A percentile compares a stretch with the other conserved stretches of the same genome.
Evolutionary conservation across 2,113 vertebrate species (phyloP).

Genomic region (Mastomys coucha): DNA sequence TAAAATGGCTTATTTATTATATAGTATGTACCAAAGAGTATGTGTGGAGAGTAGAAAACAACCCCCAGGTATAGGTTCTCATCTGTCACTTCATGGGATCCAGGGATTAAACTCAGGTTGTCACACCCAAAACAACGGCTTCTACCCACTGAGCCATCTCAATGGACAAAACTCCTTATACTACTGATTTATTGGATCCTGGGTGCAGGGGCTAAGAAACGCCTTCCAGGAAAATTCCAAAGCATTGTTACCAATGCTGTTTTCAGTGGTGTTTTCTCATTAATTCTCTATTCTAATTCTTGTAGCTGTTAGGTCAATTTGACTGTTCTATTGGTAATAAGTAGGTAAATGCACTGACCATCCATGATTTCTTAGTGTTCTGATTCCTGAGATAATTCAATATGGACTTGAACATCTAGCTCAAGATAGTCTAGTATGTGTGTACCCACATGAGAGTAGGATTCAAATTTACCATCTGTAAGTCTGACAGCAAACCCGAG

Average conservation of each 20-base stretch:
- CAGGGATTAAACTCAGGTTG: background rate
- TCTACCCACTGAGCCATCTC: background rate
- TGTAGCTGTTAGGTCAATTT: background rate
- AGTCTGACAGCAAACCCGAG: background rate
- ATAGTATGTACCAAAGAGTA: background rate
- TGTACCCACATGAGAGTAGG: background rate
- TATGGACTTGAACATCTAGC: background rate
- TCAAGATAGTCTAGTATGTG: background rate
- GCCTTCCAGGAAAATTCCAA: constrained; percentile 7
- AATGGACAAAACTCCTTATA: background rate
- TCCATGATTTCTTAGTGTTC: background rate
- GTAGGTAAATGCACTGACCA: background rate
- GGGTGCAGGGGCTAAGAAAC: background rate
- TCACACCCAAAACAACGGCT: no score
- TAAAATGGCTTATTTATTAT: background rate
- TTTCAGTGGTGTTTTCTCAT: background rate
- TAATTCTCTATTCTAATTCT: background rate
- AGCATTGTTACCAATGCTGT: background rate
- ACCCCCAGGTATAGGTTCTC: background rate
- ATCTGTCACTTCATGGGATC: background rate
- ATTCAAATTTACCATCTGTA: background rate
- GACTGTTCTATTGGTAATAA: background rate
- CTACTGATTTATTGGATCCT: background rate
- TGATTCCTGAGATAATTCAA: background rate
- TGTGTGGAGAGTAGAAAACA: background rate